Evolutionary conservation across 2,797 vertebrate species (phyloP), one percentile per base, ranked within the genome.

Genomic region (Poeciliopsis turneri): DNA sequence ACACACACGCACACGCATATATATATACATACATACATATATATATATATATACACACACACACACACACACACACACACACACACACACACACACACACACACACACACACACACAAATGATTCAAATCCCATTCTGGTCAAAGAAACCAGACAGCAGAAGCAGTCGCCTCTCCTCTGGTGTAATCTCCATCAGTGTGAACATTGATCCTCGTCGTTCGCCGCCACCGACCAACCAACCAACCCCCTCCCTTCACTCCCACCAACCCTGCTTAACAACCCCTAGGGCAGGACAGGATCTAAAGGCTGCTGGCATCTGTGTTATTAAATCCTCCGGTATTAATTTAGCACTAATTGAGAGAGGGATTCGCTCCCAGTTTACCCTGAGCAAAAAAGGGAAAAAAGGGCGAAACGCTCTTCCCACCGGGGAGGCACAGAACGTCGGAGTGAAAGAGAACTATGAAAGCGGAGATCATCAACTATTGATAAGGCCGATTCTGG

Each of bases 381-480:
- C 87, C 86, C 84, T 4, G 59, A 80, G 86, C 70, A 16, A 86
- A 64, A 64, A 64, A 36, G n/a, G n/a, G n/a, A 39, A n/a, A 13
- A 12, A 12, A 55, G n/a, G n/a, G n/a, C 84, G 91, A 94, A 93
- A 92, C 28, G 85, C 84, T 77, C 79, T 49, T 88, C 94, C 91
- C 93, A 78, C 86, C 47, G 88, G 93, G 91, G 89, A 77, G 88
- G 82, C 51, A 47, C 86, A 57, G 74, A 90, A 86, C 85, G 86
- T 92, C 85, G 83, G 86, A 87, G 88, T 84, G 87, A 91, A 91
- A 90, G 80, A 92, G 90, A 94, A 92, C 87, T 91, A 93, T 94
- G 90, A 93, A 94, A 92, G 92, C 87, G 80, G 90, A 93, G 90
- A 94, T 94, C 92, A 95, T 95, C 90, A 94, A 93, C 82, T 94